Base-by-base conservation (phyloP, 2,888 invertebrate genomes). In the Agrotis exclamationis region DNA sequence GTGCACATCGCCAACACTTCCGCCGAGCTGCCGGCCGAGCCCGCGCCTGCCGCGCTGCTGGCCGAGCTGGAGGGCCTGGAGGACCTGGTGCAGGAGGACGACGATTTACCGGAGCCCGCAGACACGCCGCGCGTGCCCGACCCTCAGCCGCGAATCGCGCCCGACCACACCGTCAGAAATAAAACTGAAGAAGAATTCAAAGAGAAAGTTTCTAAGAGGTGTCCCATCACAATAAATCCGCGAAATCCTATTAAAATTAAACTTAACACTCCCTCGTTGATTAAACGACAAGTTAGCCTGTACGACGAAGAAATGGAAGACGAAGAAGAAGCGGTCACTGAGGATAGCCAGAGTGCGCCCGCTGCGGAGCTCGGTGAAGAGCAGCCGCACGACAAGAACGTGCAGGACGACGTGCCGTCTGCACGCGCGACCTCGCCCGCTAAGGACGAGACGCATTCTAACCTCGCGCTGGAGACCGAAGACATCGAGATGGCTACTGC, bases 1-100 rank as follows among this genome's bases (percentile, higher is more conserved):
- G 97, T 98, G 88, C 97, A 97, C 82, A 97, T 98, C 63, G 98
- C 98, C 1, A 96, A 97, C 82, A 96, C 95, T 75, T 18, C 82
- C 39, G 85, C 83, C 44, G 85, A 86, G 22, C 63, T 74, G 18
- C 80, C 85, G 11, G 53, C 73, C 58, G 74, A 70, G 76, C 75
- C 83, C 24, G 77, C 85, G 9, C 64, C 70, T 58, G 78, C 16
- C 5, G 20, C 48, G 9, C 45, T 56, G 60, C 78, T 60, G 16
- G 18, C 18, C 22, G 4, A 60, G 57, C 80, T 63, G n/a, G 80
- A 80, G 58, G n/a, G 50, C 67, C 72, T 74, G 50, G 80, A 84
- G 56, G 86, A 85, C 63, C 69, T 85, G 63, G 84, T 84, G 57
- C 84, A 85, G 70, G 85, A 84, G 57, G 85, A 83, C 62, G 71